Percentiles rank a stretch among this genome's conserved stretches.
These are phyloP conservation scores for Kryphioiulus occultus DNA, from an alignment of 2,888 invertebrate genomes.

Conservation along the genomic window DNA sequence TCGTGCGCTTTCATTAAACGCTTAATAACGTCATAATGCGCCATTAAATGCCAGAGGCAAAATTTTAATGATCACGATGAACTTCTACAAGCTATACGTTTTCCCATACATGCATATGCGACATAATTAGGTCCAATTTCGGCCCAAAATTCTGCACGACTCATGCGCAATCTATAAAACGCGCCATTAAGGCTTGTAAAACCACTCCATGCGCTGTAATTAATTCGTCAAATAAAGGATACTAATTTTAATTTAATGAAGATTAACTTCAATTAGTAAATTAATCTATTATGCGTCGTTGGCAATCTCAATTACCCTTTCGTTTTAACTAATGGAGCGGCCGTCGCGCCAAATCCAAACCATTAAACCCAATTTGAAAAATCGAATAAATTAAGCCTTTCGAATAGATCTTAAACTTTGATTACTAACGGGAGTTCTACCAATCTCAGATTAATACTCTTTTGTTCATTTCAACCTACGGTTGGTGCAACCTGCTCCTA, in stretches of 20 bases:
- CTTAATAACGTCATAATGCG: conserved; percentile 28
- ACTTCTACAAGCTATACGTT: conserved; percentile 24
- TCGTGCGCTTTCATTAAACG: background rate
- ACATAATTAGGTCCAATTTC: conserved; percentile 24
- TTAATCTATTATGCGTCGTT: conserved; percentile 30
- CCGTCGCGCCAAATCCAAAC: background rate
- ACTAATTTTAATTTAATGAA: conserved; percentile 31
- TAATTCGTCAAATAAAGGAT: conserved; percentile 26
- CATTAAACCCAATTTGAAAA: background rate
- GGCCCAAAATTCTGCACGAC: background rate
- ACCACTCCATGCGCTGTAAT: background rate
- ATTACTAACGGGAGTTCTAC: too few relatives aligned
- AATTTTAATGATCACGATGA: conserved; percentile 11
- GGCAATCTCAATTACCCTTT: background rate
- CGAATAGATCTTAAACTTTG: too few relatives aligned
- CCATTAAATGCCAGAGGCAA: conserved; percentile 35
- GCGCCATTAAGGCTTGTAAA: conserved; percentile 1
- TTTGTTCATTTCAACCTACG: too few relatives aligned
- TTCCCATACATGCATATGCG: conserved; percentile 10
- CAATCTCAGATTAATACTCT: too few relatives aligned
- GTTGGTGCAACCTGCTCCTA: too few relatives aligned
- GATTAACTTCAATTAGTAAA: conserved; percentile 31
- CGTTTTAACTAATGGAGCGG: background rate
- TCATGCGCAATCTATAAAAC: conserved; percentile 22
- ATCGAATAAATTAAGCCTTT: too few relatives aligned